phyloP scores from a whole-genome alignment of 2,888 invertebrate genomes.

The Patella caerulea region DNA sequence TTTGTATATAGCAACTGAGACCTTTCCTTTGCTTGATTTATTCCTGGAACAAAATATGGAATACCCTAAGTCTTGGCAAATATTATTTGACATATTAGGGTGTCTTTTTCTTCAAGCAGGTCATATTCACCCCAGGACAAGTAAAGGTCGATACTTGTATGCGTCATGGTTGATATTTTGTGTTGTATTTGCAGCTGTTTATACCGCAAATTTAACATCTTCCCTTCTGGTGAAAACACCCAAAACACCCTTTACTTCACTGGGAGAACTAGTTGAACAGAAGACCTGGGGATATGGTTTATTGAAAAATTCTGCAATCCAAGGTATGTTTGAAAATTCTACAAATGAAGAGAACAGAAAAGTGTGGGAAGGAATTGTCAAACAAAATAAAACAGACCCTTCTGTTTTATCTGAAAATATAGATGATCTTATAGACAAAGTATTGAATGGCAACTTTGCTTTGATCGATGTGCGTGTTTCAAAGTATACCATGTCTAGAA shows the following conservation, averaged over 20 bases:
- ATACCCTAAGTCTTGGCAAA: background rate
- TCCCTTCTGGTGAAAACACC: background rate
- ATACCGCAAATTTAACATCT: conserved; percentile 11
- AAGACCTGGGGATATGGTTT: background rate
- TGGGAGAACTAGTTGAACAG: background rate
- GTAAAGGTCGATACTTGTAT: conserved; percentile 12
- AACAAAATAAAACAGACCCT: background rate
- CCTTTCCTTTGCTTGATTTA: background rate
- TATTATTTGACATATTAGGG: conserved; percentile 4
- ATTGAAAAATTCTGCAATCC: background rate
- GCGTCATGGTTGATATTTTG: conserved; percentile 21
- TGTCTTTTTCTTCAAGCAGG: conserved; percentile 5
- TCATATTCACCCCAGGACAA: background rate
- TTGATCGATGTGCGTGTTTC: background rate
- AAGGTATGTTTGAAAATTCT: background rate
- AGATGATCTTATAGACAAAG: background rate
- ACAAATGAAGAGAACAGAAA: background rate
- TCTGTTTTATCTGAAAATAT: background rate
- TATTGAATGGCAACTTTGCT: background rate
- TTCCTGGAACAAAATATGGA: background rate
- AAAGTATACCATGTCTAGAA: too few relatives aligned
- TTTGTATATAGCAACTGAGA: conserved; percentile 7
- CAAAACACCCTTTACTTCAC: background rate
- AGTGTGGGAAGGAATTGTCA: background rate
- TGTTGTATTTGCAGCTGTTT: conserved; percentile 17